Evolutionary conservation across 2,797 vertebrate genomes (phyloP), one percentile per base, ranked within the genome.

Genomic region (Pipistrellus pygmaeus): DNA sequence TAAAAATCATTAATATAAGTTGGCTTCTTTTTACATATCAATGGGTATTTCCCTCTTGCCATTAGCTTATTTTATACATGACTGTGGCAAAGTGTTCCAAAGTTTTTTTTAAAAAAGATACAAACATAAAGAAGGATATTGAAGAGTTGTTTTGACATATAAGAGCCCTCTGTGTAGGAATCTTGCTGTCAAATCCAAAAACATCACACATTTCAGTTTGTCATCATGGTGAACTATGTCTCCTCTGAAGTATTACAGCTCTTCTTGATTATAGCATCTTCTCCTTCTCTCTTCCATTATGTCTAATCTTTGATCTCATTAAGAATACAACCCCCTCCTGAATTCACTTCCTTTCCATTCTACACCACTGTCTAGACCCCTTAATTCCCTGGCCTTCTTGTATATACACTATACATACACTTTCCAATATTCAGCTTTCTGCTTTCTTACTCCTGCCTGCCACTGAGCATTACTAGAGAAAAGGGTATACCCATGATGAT

Each of bases 221-320:
- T 73, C 75, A 69, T 85, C 64, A 69, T 32, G 83, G 60, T 85
- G 55, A 94, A 53, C 41, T 41, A 81, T 18, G 57, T 85, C 23
- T 41, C 51, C 14, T 82, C 48, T 85, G 27, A 90, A 81, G 72
- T 73, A 88, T 53, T 88, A 71, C 5, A 85, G 46, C 60, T 87
- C 60, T 87, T 38, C 27, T 15, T 41, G 41, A 82, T 82, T 80
- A 87, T 11, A 55, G 18, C 30, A 93, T 88, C 8, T n/a, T 95
- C n/a, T 82, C n/a, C 66, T 88, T 64, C n/a, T 46, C 18, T 81
- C n/a, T 94, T 72, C 38, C 5, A 53, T 8, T 73, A 66, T 41
- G 41, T 93, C 35, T 88, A 85, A 72, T 90, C 85, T 95, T 87
- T 80, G 55, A 80, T 89, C n/a, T 93, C 35, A 81, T 77, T 64